Evolutionary conservation across 2,888 invertebrate genomes (phyloP).

Genomic region (Ceriagrion tenellum): DNA sequence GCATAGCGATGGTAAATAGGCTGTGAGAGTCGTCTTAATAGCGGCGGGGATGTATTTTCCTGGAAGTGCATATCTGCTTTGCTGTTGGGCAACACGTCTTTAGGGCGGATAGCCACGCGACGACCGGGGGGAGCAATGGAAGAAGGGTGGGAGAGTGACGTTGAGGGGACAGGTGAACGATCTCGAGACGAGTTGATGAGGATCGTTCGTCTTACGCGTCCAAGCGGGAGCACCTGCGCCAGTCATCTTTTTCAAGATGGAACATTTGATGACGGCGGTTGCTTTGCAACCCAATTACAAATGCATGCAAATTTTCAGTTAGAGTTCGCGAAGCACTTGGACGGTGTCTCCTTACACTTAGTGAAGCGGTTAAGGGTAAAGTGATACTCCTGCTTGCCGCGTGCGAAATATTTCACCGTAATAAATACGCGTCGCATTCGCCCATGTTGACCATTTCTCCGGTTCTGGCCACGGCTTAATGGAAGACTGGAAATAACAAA

Average conservation of each 20-base stretch:
- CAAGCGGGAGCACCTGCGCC: background rate
- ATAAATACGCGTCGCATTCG: background rate
- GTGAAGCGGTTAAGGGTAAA: background rate
- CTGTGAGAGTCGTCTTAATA: background rate
- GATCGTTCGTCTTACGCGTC: background rate
- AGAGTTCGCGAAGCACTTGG: background rate
- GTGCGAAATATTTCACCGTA: background rate
- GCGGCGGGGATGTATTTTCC: background rate
- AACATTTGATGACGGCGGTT: slow-evolving; percentile 5
- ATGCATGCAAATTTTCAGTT: slow-evolving; percentile 36
- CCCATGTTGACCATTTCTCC: background rate
- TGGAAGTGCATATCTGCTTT: background rate
- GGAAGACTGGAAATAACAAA: background rate
- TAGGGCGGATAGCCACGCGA: background rate
- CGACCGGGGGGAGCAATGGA: too few species aligned
- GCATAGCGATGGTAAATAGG: too few species aligned
- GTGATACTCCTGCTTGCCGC: background rate
- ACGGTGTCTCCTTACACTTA: background rate
- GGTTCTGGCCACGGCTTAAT: background rate
- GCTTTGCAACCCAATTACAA: slow-evolving; percentile 30
- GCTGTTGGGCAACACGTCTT: background rate
- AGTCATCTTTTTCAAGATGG: background rate
- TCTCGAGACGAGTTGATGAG: slow-evolving; percentile 22
- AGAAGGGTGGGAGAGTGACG: background rate
- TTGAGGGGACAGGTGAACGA: background rate